Percentiles rank a stretch among this genome's conserved stretches.
These are phyloP conservation scores for Scaeva pyrastri DNA, from an alignment of 2,888 invertebrate species.

Conservation along the genomic window DNA sequence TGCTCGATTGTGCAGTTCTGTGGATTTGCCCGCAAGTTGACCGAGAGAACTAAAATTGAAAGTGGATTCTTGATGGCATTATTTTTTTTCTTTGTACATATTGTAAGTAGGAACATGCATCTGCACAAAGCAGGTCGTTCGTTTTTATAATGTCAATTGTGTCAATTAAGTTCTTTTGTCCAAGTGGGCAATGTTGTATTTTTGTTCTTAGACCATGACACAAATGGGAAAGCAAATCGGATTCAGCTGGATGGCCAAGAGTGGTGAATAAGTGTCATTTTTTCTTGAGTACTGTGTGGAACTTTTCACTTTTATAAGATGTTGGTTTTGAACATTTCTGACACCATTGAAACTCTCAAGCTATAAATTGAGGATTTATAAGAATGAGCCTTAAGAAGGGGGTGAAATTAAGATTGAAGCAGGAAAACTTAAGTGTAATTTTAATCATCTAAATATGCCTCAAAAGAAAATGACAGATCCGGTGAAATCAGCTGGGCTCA, in stretches of 20 bases:
- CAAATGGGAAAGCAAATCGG: not conserved
- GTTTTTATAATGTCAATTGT: constrained; percentile 16
- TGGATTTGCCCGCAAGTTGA: constrained; percentile 31
- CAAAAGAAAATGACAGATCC: too few species aligned
- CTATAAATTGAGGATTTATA: too few species aligned
- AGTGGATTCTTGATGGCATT: constrained; percentile 29
- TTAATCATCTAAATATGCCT: too few species aligned
- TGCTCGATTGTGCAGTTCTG: constrained; percentile 51
- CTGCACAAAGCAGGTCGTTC: constrained; percentile 14
- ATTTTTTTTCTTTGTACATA: not conserved
- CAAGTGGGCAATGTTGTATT: not conserved
- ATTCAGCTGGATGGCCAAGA: not conserved
- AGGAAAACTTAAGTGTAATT: too few species aligned
- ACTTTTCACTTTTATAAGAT: constrained; percentile 12
- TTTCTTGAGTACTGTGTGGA: not conserved
- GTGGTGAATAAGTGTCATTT: not conserved
- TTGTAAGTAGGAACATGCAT: too few species aligned
- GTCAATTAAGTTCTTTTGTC: constrained; percentile 54
- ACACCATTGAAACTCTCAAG: too few species aligned
- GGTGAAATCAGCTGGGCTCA: too few species aligned
- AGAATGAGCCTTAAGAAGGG: too few species aligned
- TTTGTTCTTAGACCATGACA: constrained; percentile 16
- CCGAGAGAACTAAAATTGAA: constrained; percentile 35
- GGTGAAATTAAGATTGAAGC: too few species aligned
- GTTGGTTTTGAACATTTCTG: too few species aligned